Percentiles rank a stretch among this genome's conserved stretches.
These are phyloP conservation scores for Sericinus montela DNA, from an alignment of 2,888 invertebrate genomes.

Conservation along the genomic window DNA sequence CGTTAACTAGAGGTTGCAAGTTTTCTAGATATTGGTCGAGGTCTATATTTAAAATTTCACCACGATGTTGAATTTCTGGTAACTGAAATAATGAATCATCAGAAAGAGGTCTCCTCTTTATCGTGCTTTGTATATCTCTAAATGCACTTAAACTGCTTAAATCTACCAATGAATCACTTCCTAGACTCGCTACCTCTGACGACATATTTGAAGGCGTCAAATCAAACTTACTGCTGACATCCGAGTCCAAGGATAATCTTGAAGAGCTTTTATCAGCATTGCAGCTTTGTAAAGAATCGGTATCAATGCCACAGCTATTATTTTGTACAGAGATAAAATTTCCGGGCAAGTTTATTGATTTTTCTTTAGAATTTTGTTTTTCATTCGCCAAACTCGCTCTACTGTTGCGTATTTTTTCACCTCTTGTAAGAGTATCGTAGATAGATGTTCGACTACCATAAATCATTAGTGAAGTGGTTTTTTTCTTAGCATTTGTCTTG, in stretches of 20 bases:
- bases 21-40: constrained; percentile 84
- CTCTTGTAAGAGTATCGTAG: constrained; percentile 71
- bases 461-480: constrained; percentile 73
- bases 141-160: constrained; percentile 64
- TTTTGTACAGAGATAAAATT: constrained; percentile 54
- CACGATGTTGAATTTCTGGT: constrained; percentile 73
- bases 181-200: constrained; percentile 64
- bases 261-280: constrained; percentile 70
- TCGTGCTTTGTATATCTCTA: constrained; percentile 78
- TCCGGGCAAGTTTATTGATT: constrained; percentile 41
- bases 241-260: constrained; percentile 67
- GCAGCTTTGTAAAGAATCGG: constrained; percentile 65
- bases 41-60: constrained; percentile 77
- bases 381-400: constrained; percentile 65
- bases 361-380: constrained; percentile 47
- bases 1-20: constrained; percentile 71
- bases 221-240: constrained; percentile 73
- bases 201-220: constrained; percentile 59
- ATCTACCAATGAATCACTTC: constrained; percentile 74
- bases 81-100: constrained; percentile 86
- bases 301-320: constrained; percentile 60
- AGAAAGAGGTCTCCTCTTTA: constrained; percentile 86
- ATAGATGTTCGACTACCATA: constrained; percentile 73
- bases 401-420: constrained; percentile 69
- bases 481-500: constrained; percentile 64